Conservation (phyloP, 2,113 vertebrate species). For the Trinectes maculatus region DNA sequence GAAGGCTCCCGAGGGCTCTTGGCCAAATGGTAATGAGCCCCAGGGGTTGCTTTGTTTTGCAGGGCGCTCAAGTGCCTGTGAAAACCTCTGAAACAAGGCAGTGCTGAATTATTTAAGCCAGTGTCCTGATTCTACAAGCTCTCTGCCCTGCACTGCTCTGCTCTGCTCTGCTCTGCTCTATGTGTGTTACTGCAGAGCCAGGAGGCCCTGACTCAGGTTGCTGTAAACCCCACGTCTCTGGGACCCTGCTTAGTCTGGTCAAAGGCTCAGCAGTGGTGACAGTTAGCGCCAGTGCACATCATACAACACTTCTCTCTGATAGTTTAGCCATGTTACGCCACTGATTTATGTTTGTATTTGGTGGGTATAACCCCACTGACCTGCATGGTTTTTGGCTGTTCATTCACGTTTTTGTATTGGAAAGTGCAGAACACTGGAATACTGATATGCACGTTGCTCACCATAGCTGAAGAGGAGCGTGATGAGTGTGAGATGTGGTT, state of each 20-base stretch:
- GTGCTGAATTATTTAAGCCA: conserved; percentile 76
- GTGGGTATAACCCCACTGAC: not conserved
- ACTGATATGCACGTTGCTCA: conserved; percentile 69
- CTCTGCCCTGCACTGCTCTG: conserved; percentile 39
- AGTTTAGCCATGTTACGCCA: not conserved
- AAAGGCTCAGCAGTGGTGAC: conserved; percentile 14
- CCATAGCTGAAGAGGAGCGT: conserved; percentile 98
- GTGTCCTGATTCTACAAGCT: conserved; percentile 63
- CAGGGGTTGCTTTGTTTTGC: conserved; percentile 80
- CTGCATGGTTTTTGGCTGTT: not conserved
- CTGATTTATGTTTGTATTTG: not conserved
- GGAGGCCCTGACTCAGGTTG: conserved; percentile 46
- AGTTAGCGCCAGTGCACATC: not conserved
- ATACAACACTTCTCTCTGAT: not conserved
- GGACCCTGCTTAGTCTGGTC: conserved; percentile 21
- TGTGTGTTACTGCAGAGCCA: conserved; percentile 41
- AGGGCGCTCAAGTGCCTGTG: conserved; percentile 79
- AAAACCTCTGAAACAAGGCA: conserved; percentile 79
- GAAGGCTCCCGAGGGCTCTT: conserved; percentile 74
- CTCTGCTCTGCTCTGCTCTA: conserved; percentile 34
- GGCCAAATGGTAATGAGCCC: conserved; percentile 83
- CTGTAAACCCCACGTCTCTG: conserved; percentile 13
- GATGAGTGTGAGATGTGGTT: conserved; percentile 93
- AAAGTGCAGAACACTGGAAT: not conserved
- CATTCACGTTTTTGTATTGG: not conserved